A percentile compares a stretch with the other conserved stretches of the same genome.
phyloP scores from a whole-genome alignment of 2,888 invertebrate species.

The Diaprepes abbreviatus region DNA sequence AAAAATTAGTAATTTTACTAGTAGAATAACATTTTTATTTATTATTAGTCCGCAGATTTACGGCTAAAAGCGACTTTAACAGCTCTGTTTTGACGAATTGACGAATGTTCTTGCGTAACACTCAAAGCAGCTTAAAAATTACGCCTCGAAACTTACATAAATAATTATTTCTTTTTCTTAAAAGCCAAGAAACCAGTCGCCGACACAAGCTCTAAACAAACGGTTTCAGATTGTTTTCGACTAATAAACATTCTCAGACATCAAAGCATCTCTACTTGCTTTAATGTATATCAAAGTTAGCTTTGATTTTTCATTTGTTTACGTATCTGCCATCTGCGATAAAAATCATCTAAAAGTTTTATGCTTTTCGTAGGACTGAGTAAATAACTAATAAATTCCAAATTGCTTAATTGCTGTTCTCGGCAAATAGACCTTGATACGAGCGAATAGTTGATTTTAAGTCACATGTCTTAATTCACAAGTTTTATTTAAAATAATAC shows the following conservation, averaged over 20 bases:
- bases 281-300: conserved; percentile 45
- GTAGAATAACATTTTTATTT: conserved; percentile 1
- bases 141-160: conserved; percentile 42
- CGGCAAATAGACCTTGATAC: conserved; percentile 33
- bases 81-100: conserved; percentile 33
- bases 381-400: conserved; percentile 40
- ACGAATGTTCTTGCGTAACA: conserved; percentile 26
- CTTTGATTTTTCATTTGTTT: conserved; percentile 51
- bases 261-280: conserved; percentile 45
- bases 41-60: conserved; percentile 33
- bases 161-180: conserved; percentile 45
- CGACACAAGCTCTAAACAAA: conserved; percentile 41
- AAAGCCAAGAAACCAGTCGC: conserved; percentile 44
- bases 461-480: conserved; percentile 15
- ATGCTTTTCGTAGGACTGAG: conserved; percentile 36
- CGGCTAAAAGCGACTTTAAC: conserved; percentile 23
- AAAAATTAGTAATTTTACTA: no score
- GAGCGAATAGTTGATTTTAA: conserved; percentile 10
- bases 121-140: conserved; percentile 34
- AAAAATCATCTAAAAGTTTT: conserved; percentile 47
- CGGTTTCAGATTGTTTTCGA: conserved; percentile 46
- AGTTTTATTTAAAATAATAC: no score
- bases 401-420: conserved; percentile 36
- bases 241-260: conserved; percentile 50
- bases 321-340: conserved; percentile 47